phyloP scores from a whole-genome alignment of 2,888 invertebrate genomes.

The Colletes collaris region DNA sequence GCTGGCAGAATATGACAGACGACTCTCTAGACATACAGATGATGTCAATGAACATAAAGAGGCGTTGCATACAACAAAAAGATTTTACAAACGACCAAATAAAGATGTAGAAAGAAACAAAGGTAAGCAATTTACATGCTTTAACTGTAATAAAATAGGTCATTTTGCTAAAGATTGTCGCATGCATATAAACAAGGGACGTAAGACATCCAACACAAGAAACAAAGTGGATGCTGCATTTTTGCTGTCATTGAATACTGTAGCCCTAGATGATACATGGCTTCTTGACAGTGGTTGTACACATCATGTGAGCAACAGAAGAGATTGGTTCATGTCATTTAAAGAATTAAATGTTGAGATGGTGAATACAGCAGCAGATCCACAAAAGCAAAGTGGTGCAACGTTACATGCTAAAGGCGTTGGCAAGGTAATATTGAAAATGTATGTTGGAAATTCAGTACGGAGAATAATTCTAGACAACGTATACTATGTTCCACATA shows the following conservation, averaged over 20 bases:
- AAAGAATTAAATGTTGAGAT: not conserved
- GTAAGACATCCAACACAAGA: not conserved
- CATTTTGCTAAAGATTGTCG: too few species aligned
- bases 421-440: not conserved
- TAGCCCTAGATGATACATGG: not conserved
- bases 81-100: not conserved
- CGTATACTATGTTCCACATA: slow-evolving; percentile 16
- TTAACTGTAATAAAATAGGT: too few species aligned
- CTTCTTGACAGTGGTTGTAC: slow-evolving; percentile 11
- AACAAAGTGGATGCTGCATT: not conserved
- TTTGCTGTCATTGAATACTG: slow-evolving; percentile 1
- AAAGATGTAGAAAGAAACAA: not conserved
- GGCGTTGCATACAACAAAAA: not conserved
- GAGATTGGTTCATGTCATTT: slow-evolving; percentile 5
- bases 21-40: slow-evolving; percentile 4
- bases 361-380: slow-evolving; percentile 14
- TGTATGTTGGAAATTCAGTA: not conserved
- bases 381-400: slow-evolving; percentile 10
- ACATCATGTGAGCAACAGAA: slow-evolving; percentile 14
- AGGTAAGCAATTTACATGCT: not conserved
- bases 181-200: not conserved
- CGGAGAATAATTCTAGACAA: slow-evolving; percentile 1
- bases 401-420: slow-evolving; percentile 11
- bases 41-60: not conserved
- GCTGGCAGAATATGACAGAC: not conserved